Evolutionary conservation across 2,888 invertebrate species (phyloP), one percentile per base, ranked within the genome.

Genomic region (Lycophotia porphyrea): DNA sequence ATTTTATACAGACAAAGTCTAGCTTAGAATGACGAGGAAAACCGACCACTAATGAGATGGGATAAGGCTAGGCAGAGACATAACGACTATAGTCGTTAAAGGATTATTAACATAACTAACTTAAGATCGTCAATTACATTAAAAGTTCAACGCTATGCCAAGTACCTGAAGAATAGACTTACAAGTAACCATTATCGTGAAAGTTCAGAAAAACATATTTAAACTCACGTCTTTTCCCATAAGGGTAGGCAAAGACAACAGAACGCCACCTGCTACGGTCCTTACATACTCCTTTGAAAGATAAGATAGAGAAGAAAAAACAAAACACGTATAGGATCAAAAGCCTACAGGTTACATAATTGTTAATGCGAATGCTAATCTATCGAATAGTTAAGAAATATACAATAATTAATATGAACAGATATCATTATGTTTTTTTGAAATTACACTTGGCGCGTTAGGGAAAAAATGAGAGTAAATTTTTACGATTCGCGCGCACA

Each of bases 151-250:
- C 21, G 27, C 36, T 44, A 36, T 44, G 44, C 21, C 42, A 15
- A 76, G 36, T 44, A 49, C 27, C 31, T 49, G 36, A 39, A 39
- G 34, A 39, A 58, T 61, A 36, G 24, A 74, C 7, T 13, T 73
- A 8, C 39, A 21, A 39, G 13, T n/a, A 47, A 61, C n/a, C 4
- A 61, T 15, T 42, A 34, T 42, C 24, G 31, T 74, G 24, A 61
- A 74, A 60, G 27, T n/a, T 44, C 60, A 47, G 47, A 55, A 7
- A 55, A 13, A 52, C 27, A 1, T 9, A 31, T 31, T 1, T 58
- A 31, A 58, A 31, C 9, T 31, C 27, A 8, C 7, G 27, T 9
- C 9, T 58, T 55, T 55, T 15, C 15, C n/a, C 5, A 11, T 18
- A 18, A 18, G 18, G 27, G 18, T 55, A 55, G 27, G 27, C 18